Evolutionary conservation across 1,140 invertebrate species (phyloP).

Genomic region (Cheumatopsyche charites): DNA sequence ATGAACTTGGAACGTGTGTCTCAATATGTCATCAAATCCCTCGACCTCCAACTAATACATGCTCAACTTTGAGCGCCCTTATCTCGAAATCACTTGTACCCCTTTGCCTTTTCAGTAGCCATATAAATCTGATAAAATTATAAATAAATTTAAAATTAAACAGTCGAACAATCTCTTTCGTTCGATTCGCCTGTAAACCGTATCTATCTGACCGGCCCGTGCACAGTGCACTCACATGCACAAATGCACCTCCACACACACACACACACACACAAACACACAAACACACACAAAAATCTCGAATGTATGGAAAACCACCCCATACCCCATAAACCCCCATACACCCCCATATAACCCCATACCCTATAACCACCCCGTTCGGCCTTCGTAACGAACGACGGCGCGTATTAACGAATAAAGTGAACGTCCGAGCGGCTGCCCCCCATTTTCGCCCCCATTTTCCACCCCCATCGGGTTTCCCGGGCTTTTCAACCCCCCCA

Average conservation of each 20-base stretch:
- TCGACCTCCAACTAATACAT: too few relatives aligned
- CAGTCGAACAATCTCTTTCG: not conserved
- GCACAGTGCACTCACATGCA: constrained; percentile 11
- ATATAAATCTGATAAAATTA: too few relatives aligned
- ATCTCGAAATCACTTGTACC: too few relatives aligned
- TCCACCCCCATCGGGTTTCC: too few relatives aligned
- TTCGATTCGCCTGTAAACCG: constrained; percentile 11
- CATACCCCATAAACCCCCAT: not conserved
- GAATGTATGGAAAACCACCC: constrained; percentile 25
- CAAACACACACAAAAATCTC: not conserved
- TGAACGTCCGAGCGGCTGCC: constrained; percentile 43
- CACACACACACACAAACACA: constrained; percentile 18
- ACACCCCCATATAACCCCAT: too few relatives aligned
- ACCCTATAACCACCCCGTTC: not conserved
- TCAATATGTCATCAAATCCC: too few relatives aligned
- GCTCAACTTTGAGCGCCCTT: too few relatives aligned
- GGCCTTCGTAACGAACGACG: constrained; percentile 25
- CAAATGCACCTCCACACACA: not conserved
- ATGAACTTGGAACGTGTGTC: too few relatives aligned
- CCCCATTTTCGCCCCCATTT: not conserved
- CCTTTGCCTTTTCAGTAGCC: too few relatives aligned
- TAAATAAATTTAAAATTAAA: too few relatives aligned
- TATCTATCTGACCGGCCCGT: constrained; percentile 37
- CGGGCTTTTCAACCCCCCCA: not conserved
- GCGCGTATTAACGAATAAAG: constrained; percentile 48